phyloP scores from a whole-genome alignment of 2,797 vertebrate species.

The Notolepis coatsorum region DNA sequence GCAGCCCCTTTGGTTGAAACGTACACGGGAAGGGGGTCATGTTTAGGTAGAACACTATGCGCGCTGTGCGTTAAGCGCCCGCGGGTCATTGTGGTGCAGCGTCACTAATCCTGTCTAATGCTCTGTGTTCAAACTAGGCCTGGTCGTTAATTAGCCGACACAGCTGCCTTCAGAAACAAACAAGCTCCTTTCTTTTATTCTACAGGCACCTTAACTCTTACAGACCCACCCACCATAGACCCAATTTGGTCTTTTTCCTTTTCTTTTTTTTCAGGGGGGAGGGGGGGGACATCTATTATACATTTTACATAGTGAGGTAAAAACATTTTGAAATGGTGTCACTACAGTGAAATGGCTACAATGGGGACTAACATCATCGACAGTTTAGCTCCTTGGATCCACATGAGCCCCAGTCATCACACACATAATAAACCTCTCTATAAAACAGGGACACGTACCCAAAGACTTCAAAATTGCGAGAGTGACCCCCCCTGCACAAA shows the following conservation, averaged over 20 bases:
- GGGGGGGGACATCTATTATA: no score
- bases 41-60: slow-evolving; percentile 57
- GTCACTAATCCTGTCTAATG: slow-evolving; percentile 11
- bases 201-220: not conserved
- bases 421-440: no score
- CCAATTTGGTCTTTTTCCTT: no score
- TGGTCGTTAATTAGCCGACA: slow-evolving; percentile 45
- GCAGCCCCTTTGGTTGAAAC: slow-evolving; percentile 28
- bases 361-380: no score
- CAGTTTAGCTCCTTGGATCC: no score
- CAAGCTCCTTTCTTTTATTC: not conserved
- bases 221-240: not conserved
- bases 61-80: not conserved
- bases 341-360: no score
- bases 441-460: no score
- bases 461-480: no score
- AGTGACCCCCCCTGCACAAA: no score
- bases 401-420: no score
- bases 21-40: slow-evolving; percentile 23
- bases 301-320: not conserved
- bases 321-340: no score
- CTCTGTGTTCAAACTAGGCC: slow-evolving; percentile 26
- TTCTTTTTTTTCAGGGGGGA: not conserved
- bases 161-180: slow-evolving; percentile 24
- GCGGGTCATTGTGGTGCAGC: not conserved